These are phyloP conservation scores for Selenia dentaria DNA, from an alignment of 2,888 invertebrate species.

Conservation along the genomic window DNA sequence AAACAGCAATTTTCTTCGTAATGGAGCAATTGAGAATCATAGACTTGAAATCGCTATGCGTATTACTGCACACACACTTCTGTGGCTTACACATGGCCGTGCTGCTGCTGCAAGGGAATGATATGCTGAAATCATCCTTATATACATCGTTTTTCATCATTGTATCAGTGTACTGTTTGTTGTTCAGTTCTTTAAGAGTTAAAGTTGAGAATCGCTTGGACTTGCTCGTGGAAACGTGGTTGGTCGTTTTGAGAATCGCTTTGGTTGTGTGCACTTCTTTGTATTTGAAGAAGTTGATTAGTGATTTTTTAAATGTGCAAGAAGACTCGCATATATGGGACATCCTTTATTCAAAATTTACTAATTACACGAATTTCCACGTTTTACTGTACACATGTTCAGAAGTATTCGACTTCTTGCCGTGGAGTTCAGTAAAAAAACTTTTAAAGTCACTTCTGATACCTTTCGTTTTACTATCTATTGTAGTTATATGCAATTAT, in stretches of 20 bases:
- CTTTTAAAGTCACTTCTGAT: conserved; percentile 83
- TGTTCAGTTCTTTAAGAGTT: conserved; percentile 62
- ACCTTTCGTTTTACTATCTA: conserved; percentile 79
- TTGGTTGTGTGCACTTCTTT: conserved; percentile 52
- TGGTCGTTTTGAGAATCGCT: conserved; percentile 51
- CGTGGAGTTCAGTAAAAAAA: conserved; percentile 76
- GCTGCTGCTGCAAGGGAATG: conserved; percentile 69
- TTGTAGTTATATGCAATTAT: conserved; percentile 59
- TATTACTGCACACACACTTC: conserved; percentile 70
- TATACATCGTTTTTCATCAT: conserved; percentile 74
- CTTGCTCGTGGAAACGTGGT: conserved; percentile 54
- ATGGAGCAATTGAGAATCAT: conserved; percentile 86
- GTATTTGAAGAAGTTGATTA: conserved; percentile 68
- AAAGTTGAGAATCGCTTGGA: conserved; percentile 58
- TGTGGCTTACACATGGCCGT: conserved; percentile 71
- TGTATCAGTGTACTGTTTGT: conserved; percentile 60
- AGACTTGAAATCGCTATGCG: conserved; percentile 61
- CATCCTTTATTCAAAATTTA: conserved; percentile 88
- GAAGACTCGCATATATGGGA: conserved; percentile 89
- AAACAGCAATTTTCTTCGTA: conserved; percentile 88
- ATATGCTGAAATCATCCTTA: conserved; percentile 76
- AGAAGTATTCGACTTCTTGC: conserved; percentile 90
- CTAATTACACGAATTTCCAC: conserved; percentile 88
- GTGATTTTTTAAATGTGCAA: conserved; percentile 59
- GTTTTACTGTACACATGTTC: conserved; percentile 92